These are phyloP conservation scores for Perithous albicinctus DNA, from an alignment of 2,888 invertebrate species.

Conservation along the genomic window DNA sequence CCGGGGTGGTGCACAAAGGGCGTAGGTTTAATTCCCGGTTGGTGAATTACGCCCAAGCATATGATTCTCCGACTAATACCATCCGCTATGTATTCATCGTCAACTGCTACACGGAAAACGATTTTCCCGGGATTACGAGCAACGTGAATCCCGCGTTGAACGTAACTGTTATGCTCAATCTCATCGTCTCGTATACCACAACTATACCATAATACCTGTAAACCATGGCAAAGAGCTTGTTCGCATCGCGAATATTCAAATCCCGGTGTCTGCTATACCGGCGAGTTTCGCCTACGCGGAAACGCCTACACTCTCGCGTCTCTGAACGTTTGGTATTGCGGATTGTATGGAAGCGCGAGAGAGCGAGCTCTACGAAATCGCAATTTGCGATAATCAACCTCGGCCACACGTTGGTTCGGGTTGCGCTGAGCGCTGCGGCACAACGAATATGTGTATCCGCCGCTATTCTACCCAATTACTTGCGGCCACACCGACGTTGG, in stretches of 20 bases:
- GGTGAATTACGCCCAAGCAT: constrained; percentile 43
- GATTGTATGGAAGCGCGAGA: constrained; percentile 17
- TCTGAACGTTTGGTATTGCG: constrained; percentile 37
- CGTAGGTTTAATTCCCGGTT: constrained; percentile 64
- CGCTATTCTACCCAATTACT: constrained; percentile 56
- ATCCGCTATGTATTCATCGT: not conserved
- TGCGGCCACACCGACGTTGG: constrained; percentile 24
- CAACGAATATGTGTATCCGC: constrained; percentile 45
- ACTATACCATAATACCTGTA: constrained; percentile 47
- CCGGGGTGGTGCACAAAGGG: constrained; percentile 42
- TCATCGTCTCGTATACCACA: constrained; percentile 10
- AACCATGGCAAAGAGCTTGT: constrained; percentile 39
- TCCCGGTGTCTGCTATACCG: constrained; percentile 54
- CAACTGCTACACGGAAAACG: not conserved
- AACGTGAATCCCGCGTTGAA: constrained; percentile 6
- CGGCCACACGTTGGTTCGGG: constrained; percentile 60
- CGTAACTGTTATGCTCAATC: constrained; percentile 3
- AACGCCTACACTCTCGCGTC: constrained; percentile 56
- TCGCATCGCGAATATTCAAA: constrained; percentile 58
- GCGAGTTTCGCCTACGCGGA: constrained; percentile 67
- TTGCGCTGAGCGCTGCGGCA: constrained; percentile 17
- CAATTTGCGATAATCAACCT: constrained; percentile 72
- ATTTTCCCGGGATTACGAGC: constrained; percentile 55
- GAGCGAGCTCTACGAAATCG: constrained; percentile 64
- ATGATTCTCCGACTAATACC: constrained; percentile 36